A percentile compares a stretch with the other conserved stretches of the same genome.
These are phyloP conservation scores for Pseudomyrmex dendroicus DNA, from an alignment of 1,140 invertebrate species.

Conservation along the genomic window DNA sequence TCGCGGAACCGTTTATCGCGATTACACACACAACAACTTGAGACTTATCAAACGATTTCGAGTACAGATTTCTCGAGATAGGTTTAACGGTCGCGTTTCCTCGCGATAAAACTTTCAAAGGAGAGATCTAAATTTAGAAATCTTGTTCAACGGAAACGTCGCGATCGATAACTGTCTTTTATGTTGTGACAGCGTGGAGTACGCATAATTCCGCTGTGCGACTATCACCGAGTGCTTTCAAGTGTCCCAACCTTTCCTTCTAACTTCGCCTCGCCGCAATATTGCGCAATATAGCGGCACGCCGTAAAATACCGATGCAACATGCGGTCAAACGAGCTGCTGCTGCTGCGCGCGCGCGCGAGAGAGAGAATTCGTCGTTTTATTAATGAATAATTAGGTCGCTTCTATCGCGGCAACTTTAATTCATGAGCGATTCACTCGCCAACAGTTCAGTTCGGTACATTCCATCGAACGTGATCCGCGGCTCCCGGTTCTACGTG, in stretches of 20 bases:
- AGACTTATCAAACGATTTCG: background rate
- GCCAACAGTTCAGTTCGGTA: slow-evolving; percentile 2
- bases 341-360: too few relatives aligned
- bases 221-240: background rate
- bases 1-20: background rate
- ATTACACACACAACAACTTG: background rate
- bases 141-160: background rate
- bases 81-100: background rate
- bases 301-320: slow-evolving; percentile 23
- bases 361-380: background rate
- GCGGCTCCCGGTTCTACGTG: slow-evolving; percentile 51
- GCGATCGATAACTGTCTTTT: background rate
- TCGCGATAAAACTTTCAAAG: background rate
- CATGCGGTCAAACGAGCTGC: background rate
- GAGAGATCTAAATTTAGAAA: background rate
- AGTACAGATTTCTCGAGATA: background rate
- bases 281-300: slow-evolving; percentile 17
- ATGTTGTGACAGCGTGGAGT: background rate
- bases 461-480: background rate
- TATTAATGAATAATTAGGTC: slow-evolving; percentile 32
- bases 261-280: background rate
- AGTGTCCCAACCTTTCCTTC: background rate
- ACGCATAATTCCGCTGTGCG: background rate
- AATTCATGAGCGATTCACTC: slow-evolving; percentile 20
- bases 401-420: background rate